Percentiles rank a stretch among this genome's conserved stretches.
phyloP scores from a whole-genome alignment of 2,113 vertebrate species.

The Terrapene triunguis region DNA sequence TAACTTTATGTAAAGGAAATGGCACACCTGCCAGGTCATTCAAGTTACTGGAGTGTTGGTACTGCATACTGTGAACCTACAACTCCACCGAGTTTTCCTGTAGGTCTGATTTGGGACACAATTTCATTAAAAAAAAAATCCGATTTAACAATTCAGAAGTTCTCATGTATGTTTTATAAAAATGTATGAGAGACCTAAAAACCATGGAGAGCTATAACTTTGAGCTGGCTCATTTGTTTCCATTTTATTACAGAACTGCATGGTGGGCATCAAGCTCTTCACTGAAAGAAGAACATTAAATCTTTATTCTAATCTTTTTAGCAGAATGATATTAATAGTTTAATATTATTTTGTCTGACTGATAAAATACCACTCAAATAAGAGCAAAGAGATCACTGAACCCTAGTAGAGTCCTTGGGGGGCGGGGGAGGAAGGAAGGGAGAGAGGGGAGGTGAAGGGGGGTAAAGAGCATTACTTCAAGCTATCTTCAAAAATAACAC shows the following conservation, averaged over 20 bases:
- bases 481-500: slow-evolving; percentile 48
- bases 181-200: slow-evolving; percentile 79
- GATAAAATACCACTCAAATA: slow-evolving; percentile 79
- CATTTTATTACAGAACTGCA: slow-evolving; percentile 78
- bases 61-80: neutral
- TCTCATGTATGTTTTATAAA: slow-evolving; percentile 79
- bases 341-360: slow-evolving; percentile 82
- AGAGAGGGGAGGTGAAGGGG: neutral
- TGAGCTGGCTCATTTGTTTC: slow-evolving; percentile 81
- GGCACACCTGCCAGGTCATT: neutral
- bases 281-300: slow-evolving; percentile 79
- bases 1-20: neutral
- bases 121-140: slow-evolving; percentile 37
- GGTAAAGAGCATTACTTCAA: slow-evolving; percentile 33
- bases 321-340: slow-evolving; percentile 78
- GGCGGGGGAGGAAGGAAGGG: neutral
- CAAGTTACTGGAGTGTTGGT: neutral
- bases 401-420: slow-evolving; percentile 44
- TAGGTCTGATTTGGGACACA: slow-evolving; percentile 42
- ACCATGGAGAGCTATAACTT: slow-evolving; percentile 82
- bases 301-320: slow-evolving; percentile 84
- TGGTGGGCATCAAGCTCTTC: slow-evolving; percentile 73
- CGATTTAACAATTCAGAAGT: slow-evolving; percentile 79
- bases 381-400: slow-evolving; percentile 76
- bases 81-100: slow-evolving; percentile 28